Base-by-base conservation (phyloP, 1,140 invertebrate species). In the Sesamia nonagrioides region DNA sequence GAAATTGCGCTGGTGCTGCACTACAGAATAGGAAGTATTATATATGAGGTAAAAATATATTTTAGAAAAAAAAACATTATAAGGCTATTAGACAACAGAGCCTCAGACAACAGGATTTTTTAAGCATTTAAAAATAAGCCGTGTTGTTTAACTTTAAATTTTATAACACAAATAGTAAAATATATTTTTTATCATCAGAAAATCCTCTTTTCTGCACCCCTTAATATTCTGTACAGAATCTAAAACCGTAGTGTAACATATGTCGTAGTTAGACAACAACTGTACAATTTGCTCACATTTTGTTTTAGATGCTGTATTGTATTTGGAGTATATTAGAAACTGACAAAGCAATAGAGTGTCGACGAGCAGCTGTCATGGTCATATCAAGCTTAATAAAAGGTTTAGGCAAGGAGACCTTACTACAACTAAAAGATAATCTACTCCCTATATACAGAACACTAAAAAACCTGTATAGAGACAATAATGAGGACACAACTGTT, bases 1-100 rank as follows among this genome's bases (percentile, higher is more conserved):
- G 97, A 98, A 95, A 93, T 98, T n/a, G 98, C 97, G 85, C 96
- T 96, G 81, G 95, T 97, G 6, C 91, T 99, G 9, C 96, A 96
- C 61, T 98, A 97, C 86, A 96, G 96, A 86, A 89, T 98, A 0
- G 97, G 97, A 66, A 93, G 96, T 80, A 95, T 97, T 69, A 92
- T 97, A 66, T 96, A 96, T 82, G 98, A 98, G 96, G 97, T 98
- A 93, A 69, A 75, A 40, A 18, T n/a, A 6, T 61, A 3, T 58
- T 9, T n/a, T n/a, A n/a, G n/a, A n/a, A 0, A 1, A 8, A 6
- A 58, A 27, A 27, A 1, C 1, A 3, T 33, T 27, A 27, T 13
- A 33, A 8, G 21, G 8, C 8, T 17, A 9, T 3, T 1, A 1
- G 9, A 40, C 1, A 9, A 1, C 1, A 40, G 37, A 6, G 0